Evolutionary conservation across 2,888 invertebrate genomes (phyloP), one percentile per base, ranked within the genome.

Genomic region (Diarsia rubi): DNA sequence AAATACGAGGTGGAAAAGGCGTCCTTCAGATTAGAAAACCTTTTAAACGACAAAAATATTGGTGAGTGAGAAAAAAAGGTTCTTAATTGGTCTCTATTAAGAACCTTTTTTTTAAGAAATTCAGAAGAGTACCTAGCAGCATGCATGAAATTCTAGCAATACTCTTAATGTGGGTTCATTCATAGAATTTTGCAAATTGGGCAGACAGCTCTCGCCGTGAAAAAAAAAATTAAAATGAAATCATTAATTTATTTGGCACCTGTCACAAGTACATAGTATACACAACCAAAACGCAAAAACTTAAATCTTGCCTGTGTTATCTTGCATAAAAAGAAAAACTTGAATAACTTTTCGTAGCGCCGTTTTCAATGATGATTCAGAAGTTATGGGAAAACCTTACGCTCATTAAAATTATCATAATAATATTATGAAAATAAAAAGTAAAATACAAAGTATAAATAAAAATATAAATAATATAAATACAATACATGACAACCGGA

Each of bases 1-100:
- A 93, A 93, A 80, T 95, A 94, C 67, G 92, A 94, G 79, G 92
- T 94, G 0, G 94, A 93, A 72, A 92, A 89, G 73, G 95, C 94
- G 3, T 84, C 88, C 19, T 95, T 95, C 60, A 89, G 91, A 80
- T 83, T 95, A 63, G 93, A 94, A 52, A 95, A 94, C 79, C 90
- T 95, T 24, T 82, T 94, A 16, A 91, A 91, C 60, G 94, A 94
- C 70, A 95, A 94, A 89, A 90, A 88, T 80, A 90, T 95, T 57
- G 92, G 94, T 94, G 60, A 45, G n/a, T n/a, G n/a, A n/a, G n/a
- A n/a, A n/a, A n/a, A n/a, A n/a, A n/a, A n/a, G n/a, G n/a, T n/a
- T n/a, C n/a, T n/a, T n/a, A n/a, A n/a, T n/a, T n/a, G n/a, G n/a
- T n/a, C n/a, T n/a, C n/a, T n/a, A n/a, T n/a, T n/a, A n/a, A n/a